A percentile compares a stretch with the other conserved stretches of the same genome.
Conservation (phyloP, 2,113 vertebrate species). For the Cebidichthys violaceus region DNA sequence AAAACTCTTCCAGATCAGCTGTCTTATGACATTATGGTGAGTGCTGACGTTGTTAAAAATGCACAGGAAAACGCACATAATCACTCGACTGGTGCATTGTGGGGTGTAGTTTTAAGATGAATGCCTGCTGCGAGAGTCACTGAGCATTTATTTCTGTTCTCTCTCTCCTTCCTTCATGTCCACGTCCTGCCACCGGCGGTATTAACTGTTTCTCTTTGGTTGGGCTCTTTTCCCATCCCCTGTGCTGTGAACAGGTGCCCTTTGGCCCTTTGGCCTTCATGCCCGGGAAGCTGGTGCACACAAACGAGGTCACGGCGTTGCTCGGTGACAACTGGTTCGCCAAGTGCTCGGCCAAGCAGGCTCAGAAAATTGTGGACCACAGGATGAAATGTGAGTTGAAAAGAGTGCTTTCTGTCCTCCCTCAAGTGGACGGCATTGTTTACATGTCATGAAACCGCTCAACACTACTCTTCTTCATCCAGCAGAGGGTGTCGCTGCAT, state of each 20-base stretch:
- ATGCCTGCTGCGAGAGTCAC: background rate
- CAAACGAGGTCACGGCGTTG: conserved; percentile 94
- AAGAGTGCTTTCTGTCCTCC: background rate
- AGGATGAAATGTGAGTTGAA: conserved; percentile 90
- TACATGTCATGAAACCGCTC: background rate
- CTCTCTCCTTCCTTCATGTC: background rate
- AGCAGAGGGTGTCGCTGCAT: conserved; percentile 68
- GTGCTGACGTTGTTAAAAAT: conserved; percentile 51
- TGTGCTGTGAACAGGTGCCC: conserved; percentile 87
- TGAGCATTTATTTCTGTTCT: background rate
- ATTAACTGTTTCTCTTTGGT: background rate
- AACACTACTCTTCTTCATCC: conserved; percentile 18
- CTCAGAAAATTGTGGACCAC: conserved; percentile 90
- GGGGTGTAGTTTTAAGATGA: background rate
- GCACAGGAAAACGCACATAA: background rate
- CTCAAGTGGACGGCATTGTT: background rate
- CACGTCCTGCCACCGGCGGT: background rate
- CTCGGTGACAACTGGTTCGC: conserved; percentile 99
- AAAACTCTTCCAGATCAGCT: conserved; percentile 91
- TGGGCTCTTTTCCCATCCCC: background rate
- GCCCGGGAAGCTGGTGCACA: conserved; percentile 95
- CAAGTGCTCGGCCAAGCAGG: conserved; percentile 96
- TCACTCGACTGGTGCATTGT: background rate
- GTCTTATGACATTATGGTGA: conserved; percentile 95
- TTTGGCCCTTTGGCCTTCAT: conserved; percentile 97